A percentile compares a stretch with the other conserved stretches of the same genome.
phyloP scores from a whole-genome alignment of 2,888 invertebrate species.

The Lapara coniferarum region DNA sequence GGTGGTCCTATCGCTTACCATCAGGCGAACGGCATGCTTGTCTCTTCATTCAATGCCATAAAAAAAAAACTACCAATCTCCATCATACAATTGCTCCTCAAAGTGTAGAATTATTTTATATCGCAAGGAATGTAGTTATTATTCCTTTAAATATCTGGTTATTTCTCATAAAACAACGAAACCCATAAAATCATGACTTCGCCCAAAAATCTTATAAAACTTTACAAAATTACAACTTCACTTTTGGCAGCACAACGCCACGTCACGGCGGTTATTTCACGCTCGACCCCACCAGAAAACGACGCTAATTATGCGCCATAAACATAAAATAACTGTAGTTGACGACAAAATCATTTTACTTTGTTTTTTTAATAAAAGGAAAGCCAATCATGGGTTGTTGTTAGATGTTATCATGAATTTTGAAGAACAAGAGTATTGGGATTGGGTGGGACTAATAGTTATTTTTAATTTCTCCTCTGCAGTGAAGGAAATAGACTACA shows the following conservation, averaged over 20 bases:
- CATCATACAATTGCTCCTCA: too few species aligned
- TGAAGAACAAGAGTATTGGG: not conserved
- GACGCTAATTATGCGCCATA: conserved; percentile 20
- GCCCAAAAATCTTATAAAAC: too few species aligned
- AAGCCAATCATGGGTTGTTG: not conserved
- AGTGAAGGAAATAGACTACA: too few species aligned
- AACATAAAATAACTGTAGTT: conserved; percentile 19
- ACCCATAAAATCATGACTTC: not conserved
- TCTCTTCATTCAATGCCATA: too few species aligned
- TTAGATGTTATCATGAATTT: not conserved
- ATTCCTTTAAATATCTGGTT: too few species aligned
- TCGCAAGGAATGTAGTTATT: too few species aligned
- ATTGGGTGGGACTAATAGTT: too few species aligned
- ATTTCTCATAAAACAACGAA: not conserved
- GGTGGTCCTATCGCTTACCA: too few species aligned
- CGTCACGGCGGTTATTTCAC: conserved; percentile 22
- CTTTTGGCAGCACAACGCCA: not conserved
- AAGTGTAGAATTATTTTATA: too few species aligned
- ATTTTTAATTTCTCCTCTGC: too few species aligned
- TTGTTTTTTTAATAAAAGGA: conserved; percentile 5
- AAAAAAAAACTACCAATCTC: too few species aligned
- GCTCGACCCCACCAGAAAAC: conserved; percentile 23
- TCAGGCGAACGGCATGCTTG: too few species aligned
- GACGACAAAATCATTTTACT: conserved; percentile 16
- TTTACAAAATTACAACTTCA: not conserved